phyloP scores from a whole-genome alignment of 2,113 vertebrate genomes.

The Tragelaphus scriptus region DNA sequence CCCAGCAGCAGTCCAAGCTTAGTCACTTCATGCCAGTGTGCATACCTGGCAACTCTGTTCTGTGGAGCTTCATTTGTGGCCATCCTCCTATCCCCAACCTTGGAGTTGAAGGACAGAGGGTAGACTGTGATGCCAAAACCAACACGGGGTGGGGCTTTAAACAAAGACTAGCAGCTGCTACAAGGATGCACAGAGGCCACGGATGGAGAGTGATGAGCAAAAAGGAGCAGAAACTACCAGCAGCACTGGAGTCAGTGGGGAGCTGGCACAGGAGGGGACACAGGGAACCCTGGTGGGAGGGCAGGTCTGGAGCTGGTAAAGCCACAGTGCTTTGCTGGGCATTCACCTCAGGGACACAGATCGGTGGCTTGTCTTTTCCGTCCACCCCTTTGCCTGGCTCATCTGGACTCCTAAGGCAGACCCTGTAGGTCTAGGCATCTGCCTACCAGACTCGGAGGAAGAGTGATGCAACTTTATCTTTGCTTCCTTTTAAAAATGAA shows the following conservation, averaged over 20 bases:
- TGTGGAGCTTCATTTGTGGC: not conserved
- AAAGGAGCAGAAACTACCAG: not conserved
- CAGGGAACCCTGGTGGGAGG: not conserved
- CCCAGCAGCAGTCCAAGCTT: not conserved
- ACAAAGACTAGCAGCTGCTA: not conserved
- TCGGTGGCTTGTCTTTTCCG: not conserved
- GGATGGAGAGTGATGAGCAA: not conserved
- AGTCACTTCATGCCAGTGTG: not conserved
- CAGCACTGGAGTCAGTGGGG: not conserved
- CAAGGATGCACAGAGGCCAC: not conserved
- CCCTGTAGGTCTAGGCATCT: not conserved
- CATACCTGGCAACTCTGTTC: not conserved
- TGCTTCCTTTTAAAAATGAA: not conserved
- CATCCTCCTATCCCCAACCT: not conserved
- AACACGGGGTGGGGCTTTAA: not conserved
- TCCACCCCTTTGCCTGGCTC: not conserved
- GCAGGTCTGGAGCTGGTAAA: not conserved
- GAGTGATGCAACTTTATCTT: not conserved
- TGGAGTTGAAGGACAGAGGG: not conserved
- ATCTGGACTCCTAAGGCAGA: not conserved
- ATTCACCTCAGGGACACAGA: not conserved
- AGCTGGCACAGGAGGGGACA: accelerated
- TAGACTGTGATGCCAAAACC: not conserved
- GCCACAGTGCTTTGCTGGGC: too few relatives aligned
- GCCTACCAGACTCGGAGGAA: not conserved